A percentile compares a stretch with the other conserved stretches of the same genome.
Conservation (phyloP, 2,888 invertebrate species). For the Epistrophe eligans region DNA sequence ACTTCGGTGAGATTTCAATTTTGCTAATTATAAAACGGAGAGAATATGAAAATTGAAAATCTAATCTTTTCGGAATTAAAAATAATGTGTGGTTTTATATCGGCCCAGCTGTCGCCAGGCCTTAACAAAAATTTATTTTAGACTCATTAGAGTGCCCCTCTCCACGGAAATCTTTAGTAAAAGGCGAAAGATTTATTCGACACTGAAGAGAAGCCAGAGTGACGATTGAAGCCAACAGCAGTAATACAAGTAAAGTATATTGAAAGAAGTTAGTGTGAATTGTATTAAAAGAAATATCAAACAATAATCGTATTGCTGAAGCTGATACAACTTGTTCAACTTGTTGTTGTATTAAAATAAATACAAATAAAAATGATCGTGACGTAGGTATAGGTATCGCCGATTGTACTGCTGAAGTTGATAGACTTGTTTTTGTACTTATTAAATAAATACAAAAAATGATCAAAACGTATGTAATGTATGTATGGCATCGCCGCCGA, state of each 20-base stretch:
- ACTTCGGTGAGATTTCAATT: no score
- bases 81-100: no score
- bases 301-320: background rate
- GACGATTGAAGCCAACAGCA: background rate
- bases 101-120: constrained; percentile 4
- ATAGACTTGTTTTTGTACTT: background rate
- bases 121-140: constrained; percentile 79
- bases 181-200: constrained; percentile 91
- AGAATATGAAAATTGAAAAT: no score
- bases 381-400: no score
- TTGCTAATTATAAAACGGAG: no score
- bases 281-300: background rate
- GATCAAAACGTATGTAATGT: no score
- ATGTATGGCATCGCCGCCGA: no score
- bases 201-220: constrained; percentile 88
- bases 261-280: background rate
- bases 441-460: no score
- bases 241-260: background rate
- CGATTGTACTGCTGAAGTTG: background rate
- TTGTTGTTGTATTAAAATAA: background rate
- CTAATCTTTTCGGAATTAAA: no score
- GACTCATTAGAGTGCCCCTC: constrained; percentile 90
- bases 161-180: constrained; percentile 92
- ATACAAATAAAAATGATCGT: background rate
- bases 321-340: no score